These are phyloP conservation scores for Sycophila sp. DNA, from an alignment of 1,140 invertebrate species.

Conservation along the genomic window DNA sequence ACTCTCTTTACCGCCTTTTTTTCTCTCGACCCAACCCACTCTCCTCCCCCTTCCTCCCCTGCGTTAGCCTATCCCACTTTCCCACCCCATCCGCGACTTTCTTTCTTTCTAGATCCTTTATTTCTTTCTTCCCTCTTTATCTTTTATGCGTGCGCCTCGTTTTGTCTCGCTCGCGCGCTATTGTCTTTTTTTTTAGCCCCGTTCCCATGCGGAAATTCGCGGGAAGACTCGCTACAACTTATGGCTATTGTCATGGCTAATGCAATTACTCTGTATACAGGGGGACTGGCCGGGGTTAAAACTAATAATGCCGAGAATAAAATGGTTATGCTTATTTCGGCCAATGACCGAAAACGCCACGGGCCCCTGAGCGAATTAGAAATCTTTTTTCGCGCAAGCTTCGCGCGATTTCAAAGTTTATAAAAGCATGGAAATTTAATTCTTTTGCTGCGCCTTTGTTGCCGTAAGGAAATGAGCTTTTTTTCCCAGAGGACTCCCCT, in stretches of 20 bases:
- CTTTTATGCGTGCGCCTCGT: conserved; percentile 24
- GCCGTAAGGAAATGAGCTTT: not conserved
- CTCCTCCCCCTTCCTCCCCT: not conserved
- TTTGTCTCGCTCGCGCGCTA: conserved; percentile 18
- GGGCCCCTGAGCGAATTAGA: not conserved
- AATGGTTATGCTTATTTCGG: not conserved
- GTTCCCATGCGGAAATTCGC: conserved; percentile 8
- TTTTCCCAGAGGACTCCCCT: no score
- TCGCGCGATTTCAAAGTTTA: not conserved
- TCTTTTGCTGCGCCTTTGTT: not conserved
- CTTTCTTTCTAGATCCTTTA: conserved; percentile 34
- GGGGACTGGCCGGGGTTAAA: not conserved
- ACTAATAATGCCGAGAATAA: conserved; percentile 22
- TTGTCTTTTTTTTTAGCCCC: conserved; percentile 8
- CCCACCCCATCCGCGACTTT: conserved; percentile 29
- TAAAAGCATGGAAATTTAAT: not conserved
- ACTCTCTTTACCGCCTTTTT: conserved; percentile 18
- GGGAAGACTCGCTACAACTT: conserved; percentile 21
- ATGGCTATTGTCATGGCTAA: not conserved
- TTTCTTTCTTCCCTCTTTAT: conserved; percentile 39
- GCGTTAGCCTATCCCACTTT: not conserved
- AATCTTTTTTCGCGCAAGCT: not conserved
- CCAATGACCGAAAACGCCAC: not conserved
- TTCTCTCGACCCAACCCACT: conserved; percentile 22
- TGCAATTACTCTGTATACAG: conserved; percentile 27